phyloP scores from a whole-genome alignment of 2,888 invertebrate genomes.

The Metopia argyrocephala region DNA sequence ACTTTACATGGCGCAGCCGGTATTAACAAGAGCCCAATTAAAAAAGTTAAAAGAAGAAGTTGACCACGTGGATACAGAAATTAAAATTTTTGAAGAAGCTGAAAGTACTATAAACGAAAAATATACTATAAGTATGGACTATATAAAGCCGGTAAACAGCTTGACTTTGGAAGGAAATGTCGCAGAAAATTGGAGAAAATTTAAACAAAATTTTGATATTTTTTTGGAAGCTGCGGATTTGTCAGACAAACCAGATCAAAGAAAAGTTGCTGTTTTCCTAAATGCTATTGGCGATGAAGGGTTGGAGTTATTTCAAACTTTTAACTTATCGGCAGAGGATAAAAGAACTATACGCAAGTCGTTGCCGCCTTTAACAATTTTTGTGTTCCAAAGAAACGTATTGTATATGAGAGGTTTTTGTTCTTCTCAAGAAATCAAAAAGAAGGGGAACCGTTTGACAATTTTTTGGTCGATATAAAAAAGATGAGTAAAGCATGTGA shows the following conservation, averaged over 20 bases:
- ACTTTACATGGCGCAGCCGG: no score
- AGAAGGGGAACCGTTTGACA: slow-evolving; percentile 8
- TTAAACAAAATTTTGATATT: slow-evolving; percentile 12
- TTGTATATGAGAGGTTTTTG: slow-evolving; percentile 6
- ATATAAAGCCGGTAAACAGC: neutral
- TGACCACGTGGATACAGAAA: neutral
- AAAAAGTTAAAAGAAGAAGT: no score
- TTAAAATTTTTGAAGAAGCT: neutral
- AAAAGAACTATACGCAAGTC: neutral
- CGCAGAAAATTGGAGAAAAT: slow-evolving; percentile 5
- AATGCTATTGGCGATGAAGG: slow-evolving; percentile 11
- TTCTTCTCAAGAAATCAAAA: slow-evolving; percentile 26
- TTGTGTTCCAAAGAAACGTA: slow-evolving; percentile 17
- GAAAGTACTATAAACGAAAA: no score
- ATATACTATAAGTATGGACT: no score
- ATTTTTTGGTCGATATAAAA: no score
- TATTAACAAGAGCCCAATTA: no score
- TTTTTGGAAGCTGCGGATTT: slow-evolving; percentile 7
- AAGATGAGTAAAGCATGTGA: no score
- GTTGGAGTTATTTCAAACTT: slow-evolving; percentile 4
- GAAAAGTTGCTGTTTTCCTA: no score
- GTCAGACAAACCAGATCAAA: neutral
- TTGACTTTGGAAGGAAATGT: neutral
- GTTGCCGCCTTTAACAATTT: neutral
- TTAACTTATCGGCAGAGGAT: no score